Base-by-base conservation (phyloP, 2,888 invertebrate species). In the Agriopis leucophaearia region DNA sequence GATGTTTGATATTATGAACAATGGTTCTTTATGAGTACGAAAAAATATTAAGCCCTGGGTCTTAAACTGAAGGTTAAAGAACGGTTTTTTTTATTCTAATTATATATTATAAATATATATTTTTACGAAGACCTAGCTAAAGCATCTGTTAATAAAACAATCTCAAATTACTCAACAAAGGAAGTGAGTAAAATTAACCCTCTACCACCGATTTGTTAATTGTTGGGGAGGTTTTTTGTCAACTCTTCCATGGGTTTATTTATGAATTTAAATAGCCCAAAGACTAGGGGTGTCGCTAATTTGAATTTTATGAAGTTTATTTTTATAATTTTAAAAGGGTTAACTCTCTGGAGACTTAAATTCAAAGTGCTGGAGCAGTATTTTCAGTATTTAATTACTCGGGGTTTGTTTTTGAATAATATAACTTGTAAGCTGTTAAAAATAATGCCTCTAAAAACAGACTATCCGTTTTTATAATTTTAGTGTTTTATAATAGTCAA, bases 221-320 rank as follows among this genome's bases (percentile, higher is more conserved):
- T 91, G 93, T 91, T 88, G 80, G 90, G 91, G 88, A 78, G 75
- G 72, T 82, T 84, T 79, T 85, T 90, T 87, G 74, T 73, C 64
- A 75, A 76, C 55, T 12, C 81, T 88, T 87, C 86, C 80, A 81
- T 82, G 81, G 81, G 83, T 83, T 87, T 92, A 92, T 93, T 93
- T 93, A 92, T 92, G 91, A 91, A 90, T 89, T 89, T 83, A 88
- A 91, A 90, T 89, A 87, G 89, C 85, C 87, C 84, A 81, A 88
- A 91, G 90, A 85, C 80, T 78, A 79, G 82, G 91, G 92, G 89
- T 87, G 86, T 85, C 81, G 89, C 88, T 90, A 90, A 93, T 93
- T 92, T 90, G 88, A 90, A 91, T 91, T 93, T 93, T 92, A 92
- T 87, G 89, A 84, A 87, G 83, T 90, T 88, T 90, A 89, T 92